These are phyloP conservation scores for Ptychoptera albimana DNA, from an alignment of 2,888 invertebrate species.

Conservation along the genomic window DNA sequence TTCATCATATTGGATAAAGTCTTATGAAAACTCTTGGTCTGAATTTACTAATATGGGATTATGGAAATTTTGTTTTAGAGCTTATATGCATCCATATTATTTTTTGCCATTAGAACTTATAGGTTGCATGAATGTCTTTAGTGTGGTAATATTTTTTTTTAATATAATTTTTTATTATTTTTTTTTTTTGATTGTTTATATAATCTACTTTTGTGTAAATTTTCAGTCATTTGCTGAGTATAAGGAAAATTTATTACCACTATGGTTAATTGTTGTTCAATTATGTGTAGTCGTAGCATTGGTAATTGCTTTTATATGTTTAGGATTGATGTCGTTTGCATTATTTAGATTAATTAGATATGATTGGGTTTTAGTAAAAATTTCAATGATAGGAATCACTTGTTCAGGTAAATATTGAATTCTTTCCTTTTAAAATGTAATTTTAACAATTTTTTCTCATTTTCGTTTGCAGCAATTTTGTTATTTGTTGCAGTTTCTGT, in stretches of 20 bases:
- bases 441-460: too few relatives aligned
- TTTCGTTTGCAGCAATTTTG: conserved; percentile 46
- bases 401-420: background rate
- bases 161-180: too few relatives aligned
- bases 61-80: conserved; percentile 91
- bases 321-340: conserved; percentile 60
- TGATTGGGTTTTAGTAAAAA: conserved; percentile 65
- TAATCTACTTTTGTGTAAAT: conserved; percentile 4
- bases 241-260: conserved; percentile 80
- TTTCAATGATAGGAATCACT: conserved; percentile 43
- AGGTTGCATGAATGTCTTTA: conserved; percentile 87
- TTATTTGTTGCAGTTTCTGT: conserved; percentile 68
- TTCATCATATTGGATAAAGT: conserved; percentile 86
- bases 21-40: conserved; percentile 71
- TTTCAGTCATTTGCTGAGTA: conserved; percentile 73
- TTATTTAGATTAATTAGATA: conserved; percentile 63
- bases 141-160: conserved; percentile 37
- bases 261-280: conserved; percentile 86
- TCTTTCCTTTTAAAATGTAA: background rate
- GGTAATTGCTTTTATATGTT: conserved; percentile 56
- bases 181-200: background rate
- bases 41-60: conserved; percentile 82
- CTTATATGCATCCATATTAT: conserved; percentile 73
- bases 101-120: conserved; percentile 78
- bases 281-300: conserved; percentile 75